These are phyloP conservation scores for Adela reaumurella DNA, from an alignment of 2,888 invertebrate genomes.

Conservation along the genomic window DNA sequence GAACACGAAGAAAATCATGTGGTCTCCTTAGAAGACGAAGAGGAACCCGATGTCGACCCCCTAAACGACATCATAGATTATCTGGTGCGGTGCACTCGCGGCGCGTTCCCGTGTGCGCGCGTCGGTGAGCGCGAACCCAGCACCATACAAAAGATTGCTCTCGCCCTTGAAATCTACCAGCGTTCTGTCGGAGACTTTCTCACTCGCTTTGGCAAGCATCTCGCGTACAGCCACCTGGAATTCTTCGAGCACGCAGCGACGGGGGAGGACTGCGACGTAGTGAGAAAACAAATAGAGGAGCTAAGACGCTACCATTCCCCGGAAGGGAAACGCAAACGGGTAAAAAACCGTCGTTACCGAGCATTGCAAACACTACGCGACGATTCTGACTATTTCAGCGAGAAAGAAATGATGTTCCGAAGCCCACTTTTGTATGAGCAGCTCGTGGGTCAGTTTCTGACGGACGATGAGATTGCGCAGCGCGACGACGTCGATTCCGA, in stretches of 20 bases:
- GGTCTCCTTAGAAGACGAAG: conserved; percentile 4
- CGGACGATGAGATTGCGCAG: conserved; percentile 67
- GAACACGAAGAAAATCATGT: not conserved
- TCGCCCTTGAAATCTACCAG: conserved; percentile 62
- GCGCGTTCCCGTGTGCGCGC: conserved; percentile 80
- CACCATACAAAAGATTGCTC: conserved; percentile 63
- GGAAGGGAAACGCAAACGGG: conserved; percentile 44
- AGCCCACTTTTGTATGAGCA: conserved; percentile 89
- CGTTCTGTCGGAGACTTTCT: conserved; percentile 70
- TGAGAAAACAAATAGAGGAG: conserved; percentile 61
- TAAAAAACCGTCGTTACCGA: conserved; percentile 78
- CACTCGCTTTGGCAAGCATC: conserved; percentile 69
- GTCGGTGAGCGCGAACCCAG: conserved; percentile 72
- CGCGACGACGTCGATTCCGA: conserved; percentile 58
- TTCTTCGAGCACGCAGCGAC: conserved; percentile 57
- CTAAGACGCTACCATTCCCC: conserved; percentile 55
- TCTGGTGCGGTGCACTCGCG: conserved; percentile 57
- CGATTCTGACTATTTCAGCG: conserved; percentile 79
- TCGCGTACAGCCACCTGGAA: conserved; percentile 64
- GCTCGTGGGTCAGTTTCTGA: conserved; percentile 81
- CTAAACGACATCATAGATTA: conserved; percentile 59
- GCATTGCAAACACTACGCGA: conserved; percentile 72
- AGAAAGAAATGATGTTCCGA: conserved; percentile 89
- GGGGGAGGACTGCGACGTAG: conserved; percentile 43
- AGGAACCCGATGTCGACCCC: conserved; percentile 27